Conservation (phyloP, 2,113 vertebrate species). For the Vicugna pacos region DNA sequence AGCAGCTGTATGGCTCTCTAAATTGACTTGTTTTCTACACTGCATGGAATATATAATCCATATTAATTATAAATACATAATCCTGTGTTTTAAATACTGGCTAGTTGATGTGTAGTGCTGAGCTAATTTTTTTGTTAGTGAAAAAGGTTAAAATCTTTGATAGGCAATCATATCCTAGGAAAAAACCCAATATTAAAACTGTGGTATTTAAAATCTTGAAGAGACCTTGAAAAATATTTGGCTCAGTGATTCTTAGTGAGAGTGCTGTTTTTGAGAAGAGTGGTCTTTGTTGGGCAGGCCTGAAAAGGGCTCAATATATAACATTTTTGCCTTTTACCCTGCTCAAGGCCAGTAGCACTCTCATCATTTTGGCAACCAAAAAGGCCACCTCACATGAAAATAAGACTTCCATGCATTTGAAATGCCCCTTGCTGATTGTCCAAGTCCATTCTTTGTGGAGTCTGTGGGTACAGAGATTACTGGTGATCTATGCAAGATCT, state of each 20-base stretch:
- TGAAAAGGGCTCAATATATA: not conserved
- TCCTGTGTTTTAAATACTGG: constrained; percentile 82
- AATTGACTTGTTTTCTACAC: constrained; percentile 84
- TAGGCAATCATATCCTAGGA: constrained; percentile 41
- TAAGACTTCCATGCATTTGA: not conserved
- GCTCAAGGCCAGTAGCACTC: not conserved
- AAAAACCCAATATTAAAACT: constrained; percentile 2
- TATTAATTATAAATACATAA: constrained; percentile 89
- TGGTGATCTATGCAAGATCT: not conserved
- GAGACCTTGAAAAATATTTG: not conserved
- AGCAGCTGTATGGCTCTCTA: constrained; percentile 84
- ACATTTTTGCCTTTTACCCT: not conserved
- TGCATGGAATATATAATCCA: constrained; percentile 86
- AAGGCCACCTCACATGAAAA: not conserved
- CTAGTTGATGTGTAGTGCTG: constrained; percentile 75
- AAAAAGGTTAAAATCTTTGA: constrained; percentile 81
- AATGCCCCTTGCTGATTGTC: not conserved
- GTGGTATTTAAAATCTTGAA: constrained; percentile 15
- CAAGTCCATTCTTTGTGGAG: not conserved
- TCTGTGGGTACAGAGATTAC: not conserved
- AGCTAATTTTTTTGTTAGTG: constrained; percentile 82
- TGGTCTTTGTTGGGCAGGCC: not conserved
- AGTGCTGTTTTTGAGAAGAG: not conserved
- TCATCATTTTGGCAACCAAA: not conserved
- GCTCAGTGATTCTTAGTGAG: not conserved